Conservation (phyloP, 2,888 invertebrate species). For the Hydrotaea cyrtoneurina region DNA sequence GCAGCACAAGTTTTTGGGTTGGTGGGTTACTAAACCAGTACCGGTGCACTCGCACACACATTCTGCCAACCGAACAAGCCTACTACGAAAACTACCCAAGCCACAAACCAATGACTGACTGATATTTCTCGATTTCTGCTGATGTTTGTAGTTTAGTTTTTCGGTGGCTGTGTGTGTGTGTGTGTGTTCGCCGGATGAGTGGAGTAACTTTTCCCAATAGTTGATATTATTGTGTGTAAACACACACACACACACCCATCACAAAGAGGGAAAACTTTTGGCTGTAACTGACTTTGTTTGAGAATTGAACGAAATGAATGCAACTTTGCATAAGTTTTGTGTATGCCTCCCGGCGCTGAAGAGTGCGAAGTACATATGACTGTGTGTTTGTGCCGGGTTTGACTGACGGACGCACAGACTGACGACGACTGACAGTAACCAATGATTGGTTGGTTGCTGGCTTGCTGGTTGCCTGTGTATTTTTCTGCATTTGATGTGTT, state of each 20-base stretch:
- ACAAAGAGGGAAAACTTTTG: slow-evolving; percentile 44
- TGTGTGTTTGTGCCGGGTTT: slow-evolving; percentile 17
- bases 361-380: no score
- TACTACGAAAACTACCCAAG: slow-evolving; percentile 3
- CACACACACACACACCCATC: slow-evolving; percentile 27
- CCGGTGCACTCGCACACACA: slow-evolving; percentile 33
- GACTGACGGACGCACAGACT: slow-evolving; percentile 21
- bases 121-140: slow-evolving; percentile 31
- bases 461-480: no score
- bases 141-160: slow-evolving; percentile 10
- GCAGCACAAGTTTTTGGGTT: slow-evolving; percentile 55
- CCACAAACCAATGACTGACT: slow-evolving; percentile 41
- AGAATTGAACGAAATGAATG: slow-evolving; percentile 41
- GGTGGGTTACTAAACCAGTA: slow-evolving; percentile 66
- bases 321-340: slow-evolving; percentile 37
- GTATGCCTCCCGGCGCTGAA: slow-evolving; percentile 2
- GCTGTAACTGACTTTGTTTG: slow-evolving; percentile 56
- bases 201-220: slow-evolving; percentile 49
- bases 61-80: slow-evolving; percentile 2
- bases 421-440: slow-evolving; percentile 60
- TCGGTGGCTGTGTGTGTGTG: neutral
- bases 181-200: slow-evolving; percentile 18
- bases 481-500: slow-evolving; percentile 60
- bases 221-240: slow-evolving; percentile 58
- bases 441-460: slow-evolving; percentile 63